These are phyloP conservation scores for Etheostoma cragini DNA, from an alignment of 2,113 vertebrate genomes.

Conservation along the genomic window DNA sequence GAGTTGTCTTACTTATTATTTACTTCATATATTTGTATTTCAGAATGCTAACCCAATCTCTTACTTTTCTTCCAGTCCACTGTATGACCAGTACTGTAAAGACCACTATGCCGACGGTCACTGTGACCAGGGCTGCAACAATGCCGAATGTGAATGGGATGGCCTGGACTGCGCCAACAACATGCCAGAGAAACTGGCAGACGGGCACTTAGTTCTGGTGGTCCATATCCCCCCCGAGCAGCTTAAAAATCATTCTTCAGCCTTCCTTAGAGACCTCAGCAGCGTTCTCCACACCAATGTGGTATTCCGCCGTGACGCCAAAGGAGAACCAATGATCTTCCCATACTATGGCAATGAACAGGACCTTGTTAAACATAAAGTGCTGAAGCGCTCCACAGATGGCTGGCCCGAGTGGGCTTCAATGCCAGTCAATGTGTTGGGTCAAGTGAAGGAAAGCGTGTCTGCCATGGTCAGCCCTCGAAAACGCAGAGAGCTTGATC, in stretches of 20 bases:
- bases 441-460: slow-evolving; percentile 83
- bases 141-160: slow-evolving; percentile 96
- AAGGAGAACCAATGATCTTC: slow-evolving; percentile 93
- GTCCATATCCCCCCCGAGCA: slow-evolving; percentile 91
- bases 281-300: slow-evolving; percentile 95
- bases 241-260: slow-evolving; percentile 91
- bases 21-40: not conserved
- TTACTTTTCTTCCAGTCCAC: slow-evolving; percentile 84
- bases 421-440: slow-evolving; percentile 78
- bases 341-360: slow-evolving; percentile 94
- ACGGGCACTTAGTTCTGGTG: slow-evolving; percentile 92
- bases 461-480: slow-evolving; percentile 78
- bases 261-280: slow-evolving; percentile 95
- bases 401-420: slow-evolving; percentile 85
- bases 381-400: slow-evolving; percentile 87
- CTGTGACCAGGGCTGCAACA: slow-evolving; percentile 98
- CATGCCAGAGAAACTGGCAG: slow-evolving; percentile 92
- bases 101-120: slow-evolving; percentile 97
- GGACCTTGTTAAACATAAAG: slow-evolving; percentile 93
- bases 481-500: slow-evolving; percentile 90
- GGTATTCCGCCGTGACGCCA: slow-evolving; percentile 90
- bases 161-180: slow-evolving; percentile 95
- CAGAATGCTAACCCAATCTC: slow-evolving; percentile 20
- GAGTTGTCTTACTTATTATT: too few relatives aligned
- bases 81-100: slow-evolving; percentile 98